Percentiles rank a stretch among this genome's conserved stretches.
Evolutionary conservation across 2,113 vertebrate species (phyloP).

Genomic region (Zootoca vivipara): DNA sequence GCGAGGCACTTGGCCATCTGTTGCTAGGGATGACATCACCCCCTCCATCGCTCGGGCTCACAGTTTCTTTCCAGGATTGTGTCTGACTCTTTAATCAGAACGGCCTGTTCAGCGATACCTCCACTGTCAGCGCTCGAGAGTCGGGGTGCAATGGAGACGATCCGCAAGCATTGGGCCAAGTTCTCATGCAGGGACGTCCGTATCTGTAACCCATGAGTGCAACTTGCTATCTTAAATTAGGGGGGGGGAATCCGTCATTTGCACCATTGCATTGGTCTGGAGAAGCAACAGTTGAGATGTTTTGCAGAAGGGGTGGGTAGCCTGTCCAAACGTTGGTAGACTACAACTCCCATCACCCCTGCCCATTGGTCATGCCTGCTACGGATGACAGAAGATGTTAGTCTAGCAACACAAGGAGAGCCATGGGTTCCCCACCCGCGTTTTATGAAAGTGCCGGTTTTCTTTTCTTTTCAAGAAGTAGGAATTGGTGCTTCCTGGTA

Average conservation of each 20-base stretch:
- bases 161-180: conserved; percentile 37
- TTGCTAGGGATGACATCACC: conserved; percentile 76
- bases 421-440: too few species aligned
- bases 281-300: too few species aligned
- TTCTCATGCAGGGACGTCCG: background rate
- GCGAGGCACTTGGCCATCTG: conserved; percentile 65
- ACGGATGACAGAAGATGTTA: too few species aligned
- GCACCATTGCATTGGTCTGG: too few species aligned
- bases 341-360: too few species aligned
- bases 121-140: conserved; percentile 43
- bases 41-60: conserved; percentile 35
- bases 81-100: conserved; percentile 52
- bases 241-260: background rate
- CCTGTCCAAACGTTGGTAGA: too few species aligned
- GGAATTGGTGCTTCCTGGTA: background rate
- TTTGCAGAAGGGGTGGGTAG: too few species aligned
- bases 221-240: background rate
- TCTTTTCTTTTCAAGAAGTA: too few species aligned
- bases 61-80: conserved; percentile 15
- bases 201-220: background rate
- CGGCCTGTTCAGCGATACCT: conserved; percentile 50
- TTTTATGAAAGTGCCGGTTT: background rate
- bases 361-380: too few species aligned
- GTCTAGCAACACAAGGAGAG: too few species aligned
- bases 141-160: conserved; percentile 45